These are phyloP conservation scores for Enteromius thamalakanensis DNA, from an alignment of 2,797 vertebrate genomes.

Conservation along the genomic window DNA sequence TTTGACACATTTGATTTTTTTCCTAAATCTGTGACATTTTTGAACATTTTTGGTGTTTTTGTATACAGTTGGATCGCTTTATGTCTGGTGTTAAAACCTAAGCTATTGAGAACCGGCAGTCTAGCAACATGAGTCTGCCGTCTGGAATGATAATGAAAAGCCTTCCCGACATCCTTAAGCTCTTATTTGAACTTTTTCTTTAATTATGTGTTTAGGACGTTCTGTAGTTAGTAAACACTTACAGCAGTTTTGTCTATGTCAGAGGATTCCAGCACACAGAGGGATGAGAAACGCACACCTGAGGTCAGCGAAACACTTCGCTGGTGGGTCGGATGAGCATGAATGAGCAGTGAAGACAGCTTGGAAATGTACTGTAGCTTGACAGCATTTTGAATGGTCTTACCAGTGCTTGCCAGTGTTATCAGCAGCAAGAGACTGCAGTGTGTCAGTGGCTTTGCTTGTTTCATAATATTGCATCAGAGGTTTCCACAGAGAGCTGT, in stretches of 20 bases:
- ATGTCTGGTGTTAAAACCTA: slow-evolving; percentile 3
- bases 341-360: slow-evolving; percentile 38
- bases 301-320: background rate
- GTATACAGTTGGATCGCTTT: background rate
- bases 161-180: slow-evolving; percentile 11
- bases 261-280: slow-evolving; percentile 5
- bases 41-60: background rate
- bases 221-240: background rate
- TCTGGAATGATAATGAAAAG: slow-evolving; percentile 26
- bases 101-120: background rate
- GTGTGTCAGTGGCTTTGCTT: slow-evolving; percentile 27
- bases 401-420: background rate
- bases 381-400: slow-evolving; percentile 14
- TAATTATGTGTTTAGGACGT: background rate
- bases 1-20: background rate
- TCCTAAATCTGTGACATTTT: background rate
- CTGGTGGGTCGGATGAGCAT: slow-evolving; percentile 3
- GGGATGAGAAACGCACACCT: slow-evolving; percentile 4
- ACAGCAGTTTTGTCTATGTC: background rate
- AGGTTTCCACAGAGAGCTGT: slow-evolving; percentile 26
- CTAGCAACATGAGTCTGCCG: background rate
- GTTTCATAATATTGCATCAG: slow-evolving; percentile 57
- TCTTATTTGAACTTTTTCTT: slow-evolving; percentile 7
- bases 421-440: slow-evolving; percentile 27
- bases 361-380: slow-evolving; percentile 15